Conservation (phyloP, 2,888 invertebrate species). For the Clanis bilineata region DNA sequence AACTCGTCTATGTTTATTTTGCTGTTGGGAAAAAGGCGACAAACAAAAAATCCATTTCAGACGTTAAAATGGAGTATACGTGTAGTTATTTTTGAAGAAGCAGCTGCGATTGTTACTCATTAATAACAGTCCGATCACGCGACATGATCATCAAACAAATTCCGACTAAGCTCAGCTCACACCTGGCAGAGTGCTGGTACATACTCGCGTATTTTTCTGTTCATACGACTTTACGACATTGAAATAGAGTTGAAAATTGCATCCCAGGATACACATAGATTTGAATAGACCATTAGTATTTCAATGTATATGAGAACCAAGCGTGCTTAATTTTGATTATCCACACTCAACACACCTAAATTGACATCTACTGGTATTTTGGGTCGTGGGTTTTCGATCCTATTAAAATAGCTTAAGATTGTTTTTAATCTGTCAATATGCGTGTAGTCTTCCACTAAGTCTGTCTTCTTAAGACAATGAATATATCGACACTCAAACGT, state of each 20-base stretch:
- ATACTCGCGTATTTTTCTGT: too few relatives aligned
- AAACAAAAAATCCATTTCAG: neutral
- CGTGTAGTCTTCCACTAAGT: neutral
- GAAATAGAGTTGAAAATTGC: too few relatives aligned
- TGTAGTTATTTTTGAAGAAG: neutral
- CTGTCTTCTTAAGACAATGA: neutral
- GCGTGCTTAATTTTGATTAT: too few relatives aligned
- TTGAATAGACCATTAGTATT: too few relatives aligned
- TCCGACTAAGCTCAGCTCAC: neutral
- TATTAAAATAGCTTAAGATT: neutral
- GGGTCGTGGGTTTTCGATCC: neutral
- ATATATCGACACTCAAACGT: neutral
- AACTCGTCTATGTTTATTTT: neutral
- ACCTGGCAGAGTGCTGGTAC: too few relatives aligned
- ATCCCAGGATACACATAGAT: too few relatives aligned
- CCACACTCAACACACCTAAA: too few relatives aligned
- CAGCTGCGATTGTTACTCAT: neutral
- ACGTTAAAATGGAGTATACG: neutral
- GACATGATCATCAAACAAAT: neutral
- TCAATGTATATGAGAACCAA: too few relatives aligned
- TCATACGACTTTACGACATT: too few relatives aligned
- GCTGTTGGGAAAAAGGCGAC: neutral
- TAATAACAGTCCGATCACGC: constrained; percentile 3
- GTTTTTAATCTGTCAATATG: neutral
- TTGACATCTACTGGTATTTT: too few relatives aligned